A percentile compares a stretch with the other conserved stretches of the same genome.
phyloP scores from a whole-genome alignment of 2,113 vertebrate genomes.

The Phrynosoma blainvillii region DNA sequence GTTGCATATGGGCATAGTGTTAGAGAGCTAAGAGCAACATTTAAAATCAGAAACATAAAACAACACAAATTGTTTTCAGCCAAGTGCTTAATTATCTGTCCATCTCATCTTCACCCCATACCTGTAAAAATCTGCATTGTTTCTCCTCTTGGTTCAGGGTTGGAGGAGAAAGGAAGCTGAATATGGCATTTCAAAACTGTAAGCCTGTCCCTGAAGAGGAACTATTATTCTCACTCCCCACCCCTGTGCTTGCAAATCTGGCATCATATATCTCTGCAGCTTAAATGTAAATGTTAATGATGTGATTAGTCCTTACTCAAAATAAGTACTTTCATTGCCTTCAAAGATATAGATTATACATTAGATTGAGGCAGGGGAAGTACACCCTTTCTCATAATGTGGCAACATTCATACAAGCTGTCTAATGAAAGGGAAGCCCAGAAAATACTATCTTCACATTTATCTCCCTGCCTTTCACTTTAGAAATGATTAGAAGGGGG shows the following conservation, averaged over 20 bases:
- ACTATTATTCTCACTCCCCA: background rate
- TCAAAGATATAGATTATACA: conserved; percentile 7
- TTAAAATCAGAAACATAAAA: background rate
- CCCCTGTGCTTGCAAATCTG: background rate
- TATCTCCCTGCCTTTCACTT: background rate
- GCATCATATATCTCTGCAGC: background rate
- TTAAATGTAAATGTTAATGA: background rate
- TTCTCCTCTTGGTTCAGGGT: background rate
- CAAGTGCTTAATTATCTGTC: background rate
- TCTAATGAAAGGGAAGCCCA: background rate
- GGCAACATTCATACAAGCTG: background rate
- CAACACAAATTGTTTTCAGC: background rate
- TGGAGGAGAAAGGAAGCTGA: background rate
- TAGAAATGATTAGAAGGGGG: background rate
- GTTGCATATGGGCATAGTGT: background rate
- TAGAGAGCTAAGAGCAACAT: background rate
- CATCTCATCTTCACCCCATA: background rate
- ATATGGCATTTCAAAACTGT: background rate
- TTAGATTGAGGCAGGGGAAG: background rate
- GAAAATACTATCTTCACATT: background rate
- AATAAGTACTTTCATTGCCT: conserved; percentile 10
- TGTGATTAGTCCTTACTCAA: conserved; percentile 27
- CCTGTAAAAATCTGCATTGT: background rate
- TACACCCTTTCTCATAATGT: background rate
- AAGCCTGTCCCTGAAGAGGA: background rate